Evolutionary conservation across 2,888 invertebrate species (phyloP).

Genomic region (Agrochola lota): DNA sequence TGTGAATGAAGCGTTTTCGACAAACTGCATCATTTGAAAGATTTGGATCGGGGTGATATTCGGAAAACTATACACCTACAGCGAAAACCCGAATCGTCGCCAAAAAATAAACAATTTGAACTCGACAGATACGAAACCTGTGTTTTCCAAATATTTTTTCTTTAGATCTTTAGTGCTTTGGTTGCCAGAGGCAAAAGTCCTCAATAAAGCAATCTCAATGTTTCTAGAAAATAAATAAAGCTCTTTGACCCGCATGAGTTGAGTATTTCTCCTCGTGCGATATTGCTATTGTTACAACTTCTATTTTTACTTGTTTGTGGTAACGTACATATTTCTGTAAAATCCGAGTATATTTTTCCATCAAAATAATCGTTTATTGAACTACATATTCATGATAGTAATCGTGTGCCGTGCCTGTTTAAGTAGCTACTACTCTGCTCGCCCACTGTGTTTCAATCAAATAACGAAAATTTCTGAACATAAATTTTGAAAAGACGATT

Average conservation of each 20-base stretch:
- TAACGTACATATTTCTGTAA: not conserved
- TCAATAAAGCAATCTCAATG: conserved; percentile 5
- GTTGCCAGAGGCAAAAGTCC: conserved; percentile 3
- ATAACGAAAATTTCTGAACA: not conserved
- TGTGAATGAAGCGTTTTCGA: not conserved
- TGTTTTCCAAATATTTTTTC: not conserved
- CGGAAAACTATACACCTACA: not conserved
- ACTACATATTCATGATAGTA: conserved; percentile 12
- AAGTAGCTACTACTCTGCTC: not conserved
- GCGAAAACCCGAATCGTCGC: not conserved
- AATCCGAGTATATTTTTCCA: not conserved
- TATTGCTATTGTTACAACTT: not conserved
- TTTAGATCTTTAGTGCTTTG: not conserved
- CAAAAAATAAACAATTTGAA: not conserved
- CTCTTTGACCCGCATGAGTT: not conserved
- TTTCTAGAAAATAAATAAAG: conserved; percentile 19
- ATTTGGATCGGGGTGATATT: not conserved
- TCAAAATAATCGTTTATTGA: not conserved
- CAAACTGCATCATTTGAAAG: not conserved
- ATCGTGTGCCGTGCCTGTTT: not conserved
- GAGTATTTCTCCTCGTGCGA: not conserved
- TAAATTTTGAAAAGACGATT: not conserved
- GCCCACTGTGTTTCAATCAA: not conserved
- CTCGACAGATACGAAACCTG: not conserved
- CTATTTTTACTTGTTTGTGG: conserved; percentile 8